Percentiles rank a stretch among this genome's conserved stretches.
phyloP scores from a whole-genome alignment of 2,113 vertebrate species.

The Brachypodius melanocephalos region DNA sequence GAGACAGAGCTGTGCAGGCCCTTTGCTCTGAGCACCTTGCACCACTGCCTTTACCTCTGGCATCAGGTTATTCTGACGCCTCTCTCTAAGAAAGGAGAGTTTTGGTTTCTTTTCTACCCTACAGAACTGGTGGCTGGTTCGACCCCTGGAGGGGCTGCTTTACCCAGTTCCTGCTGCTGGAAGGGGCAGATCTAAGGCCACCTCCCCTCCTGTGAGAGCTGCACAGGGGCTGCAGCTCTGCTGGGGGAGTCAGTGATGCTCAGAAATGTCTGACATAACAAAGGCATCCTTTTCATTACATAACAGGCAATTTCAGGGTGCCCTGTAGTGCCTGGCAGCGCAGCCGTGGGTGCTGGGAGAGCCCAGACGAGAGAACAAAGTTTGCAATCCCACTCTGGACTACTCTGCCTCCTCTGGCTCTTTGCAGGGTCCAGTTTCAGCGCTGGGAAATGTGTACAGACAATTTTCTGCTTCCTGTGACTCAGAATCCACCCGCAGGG shows the following conservation, averaged over 20 bases:
- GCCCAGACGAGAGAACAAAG: background rate
- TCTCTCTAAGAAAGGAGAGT: background rate
- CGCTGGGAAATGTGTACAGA: background rate
- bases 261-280: background rate
- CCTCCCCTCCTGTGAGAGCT: background rate
- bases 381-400: background rate
- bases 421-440: background rate
- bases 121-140: background rate
- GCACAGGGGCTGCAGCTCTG: background rate
- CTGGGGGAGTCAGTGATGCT: background rate
- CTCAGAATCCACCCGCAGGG: background rate
- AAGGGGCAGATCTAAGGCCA: background rate
- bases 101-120: background rate
- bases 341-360: fast-evolving
- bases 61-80: too few species aligned
- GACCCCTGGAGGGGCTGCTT: background rate
- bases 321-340: fast-evolving
- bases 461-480: background rate
- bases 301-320: background rate
- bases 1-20: background rate
- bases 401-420: background rate
- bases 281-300: background rate
- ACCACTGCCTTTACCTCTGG: background rate
- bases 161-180: background rate
- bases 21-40: background rate